These are phyloP conservation scores for Oligia fasciuncula DNA, from an alignment of 2,888 invertebrate genomes.

Conservation along the genomic window DNA sequence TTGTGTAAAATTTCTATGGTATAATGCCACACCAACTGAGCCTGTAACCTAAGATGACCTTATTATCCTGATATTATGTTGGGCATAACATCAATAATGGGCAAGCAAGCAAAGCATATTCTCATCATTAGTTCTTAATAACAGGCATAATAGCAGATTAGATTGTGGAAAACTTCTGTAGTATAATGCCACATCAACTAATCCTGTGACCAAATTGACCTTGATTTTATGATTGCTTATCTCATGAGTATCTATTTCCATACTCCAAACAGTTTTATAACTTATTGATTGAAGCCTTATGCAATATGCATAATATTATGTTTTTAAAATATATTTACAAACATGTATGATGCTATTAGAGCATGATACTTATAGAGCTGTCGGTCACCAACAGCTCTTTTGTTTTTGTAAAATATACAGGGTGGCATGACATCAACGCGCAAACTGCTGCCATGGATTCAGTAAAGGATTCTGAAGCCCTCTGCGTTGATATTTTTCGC, in stretches of 20 bases:
- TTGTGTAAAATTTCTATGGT: background rate
- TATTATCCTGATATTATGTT: background rate
- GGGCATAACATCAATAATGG: background rate
- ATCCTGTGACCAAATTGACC: constrained; percentile 23
- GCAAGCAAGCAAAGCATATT: background rate
- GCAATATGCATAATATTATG: background rate
- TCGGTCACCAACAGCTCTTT: background rate
- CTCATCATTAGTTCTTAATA: background rate
- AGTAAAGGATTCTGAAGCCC: background rate
- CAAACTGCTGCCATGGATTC: background rate
- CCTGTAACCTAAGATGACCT: background rate
- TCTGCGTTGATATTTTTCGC: too few relatives aligned
- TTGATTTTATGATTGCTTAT: constrained; percentile 46
- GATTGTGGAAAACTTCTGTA: background rate
- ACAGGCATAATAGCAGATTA: background rate
- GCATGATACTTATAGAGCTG: background rate
- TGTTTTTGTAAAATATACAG: background rate
- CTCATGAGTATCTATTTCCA: constrained; percentile 17
- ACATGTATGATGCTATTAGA: constrained; percentile 2
- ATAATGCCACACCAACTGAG: background rate
- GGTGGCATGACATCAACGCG: background rate
- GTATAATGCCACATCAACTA: background rate
- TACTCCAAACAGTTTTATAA: constrained; percentile 19
- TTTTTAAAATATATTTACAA: constrained; percentile 16
- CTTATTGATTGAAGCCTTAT: constrained; percentile 24